These are phyloP conservation scores for Lonchura striata DNA, from an alignment of 2,113 vertebrate species.

Conservation along the genomic window DNA sequence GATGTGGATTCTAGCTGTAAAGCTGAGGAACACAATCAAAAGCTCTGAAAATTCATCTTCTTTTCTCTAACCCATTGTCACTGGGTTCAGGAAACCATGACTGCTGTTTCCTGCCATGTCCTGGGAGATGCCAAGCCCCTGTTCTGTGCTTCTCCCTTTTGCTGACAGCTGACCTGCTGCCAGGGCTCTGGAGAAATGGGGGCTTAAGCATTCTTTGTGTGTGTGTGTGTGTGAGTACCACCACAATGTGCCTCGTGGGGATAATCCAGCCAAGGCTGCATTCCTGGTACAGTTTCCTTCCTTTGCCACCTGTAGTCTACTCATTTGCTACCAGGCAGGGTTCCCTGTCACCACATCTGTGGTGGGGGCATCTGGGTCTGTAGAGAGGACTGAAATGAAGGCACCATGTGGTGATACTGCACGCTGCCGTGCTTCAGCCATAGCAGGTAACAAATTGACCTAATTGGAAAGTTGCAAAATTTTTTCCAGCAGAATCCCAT, in stretches of 20 bases:
- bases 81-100: neutral
- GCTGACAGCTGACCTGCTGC: neutral
- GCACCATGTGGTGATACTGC: neutral
- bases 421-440: neutral
- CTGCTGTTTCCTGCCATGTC: neutral
- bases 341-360: neutral
- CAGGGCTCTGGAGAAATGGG: neutral
- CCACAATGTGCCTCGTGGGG: neutral
- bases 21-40: neutral
- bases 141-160: neutral
- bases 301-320: neutral
- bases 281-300: neutral
- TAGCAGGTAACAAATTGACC: neutral
- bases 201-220: neutral
- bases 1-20: neutral
- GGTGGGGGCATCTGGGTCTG: neutral
- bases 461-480: neutral
- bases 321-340: neutral
- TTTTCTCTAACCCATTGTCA: neutral
- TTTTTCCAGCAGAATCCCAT: neutral
- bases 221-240: neutral
- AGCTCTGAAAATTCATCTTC: neutral
- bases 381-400: neutral
- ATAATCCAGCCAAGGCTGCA: neutral
- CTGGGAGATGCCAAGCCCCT: neutral